A percentile compares a stretch with the other conserved stretches of the same genome.
phyloP scores from a whole-genome alignment of 2,888 invertebrate species.

The Phytoseiulus persimilis region DNA sequence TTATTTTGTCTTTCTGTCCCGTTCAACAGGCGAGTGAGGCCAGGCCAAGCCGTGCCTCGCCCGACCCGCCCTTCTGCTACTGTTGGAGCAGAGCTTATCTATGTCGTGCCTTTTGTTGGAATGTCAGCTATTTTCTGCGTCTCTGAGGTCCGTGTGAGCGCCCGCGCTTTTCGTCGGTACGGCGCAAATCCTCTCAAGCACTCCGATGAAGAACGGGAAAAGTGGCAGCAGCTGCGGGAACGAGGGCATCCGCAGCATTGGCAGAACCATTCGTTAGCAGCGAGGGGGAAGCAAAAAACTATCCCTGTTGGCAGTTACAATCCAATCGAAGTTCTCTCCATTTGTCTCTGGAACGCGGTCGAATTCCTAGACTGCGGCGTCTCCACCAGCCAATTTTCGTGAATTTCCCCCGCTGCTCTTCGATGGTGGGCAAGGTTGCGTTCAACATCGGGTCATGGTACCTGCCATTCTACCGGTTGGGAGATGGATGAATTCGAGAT shows the following conservation, averaged over 20 bases:
- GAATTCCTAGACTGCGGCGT: too few species aligned
- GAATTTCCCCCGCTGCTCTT: neutral
- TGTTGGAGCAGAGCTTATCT: neutral
- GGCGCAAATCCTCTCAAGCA: neutral
- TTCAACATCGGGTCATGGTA: neutral
- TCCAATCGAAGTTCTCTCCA: neutral
- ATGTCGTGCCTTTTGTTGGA: slow-evolving; percentile 5
- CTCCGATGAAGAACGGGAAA: neutral
- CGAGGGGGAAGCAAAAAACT: neutral
- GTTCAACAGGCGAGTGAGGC: neutral
- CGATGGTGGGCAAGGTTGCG: neutral
- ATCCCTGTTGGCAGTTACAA: neutral
- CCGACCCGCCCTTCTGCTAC: neutral
- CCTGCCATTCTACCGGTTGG: neutral
- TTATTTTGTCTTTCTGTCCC: neutral
- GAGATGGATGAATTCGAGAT: neutral
- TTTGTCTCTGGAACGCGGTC: neutral
- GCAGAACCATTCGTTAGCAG: neutral
- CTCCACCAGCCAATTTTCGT: neutral
- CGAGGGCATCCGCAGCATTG: neutral
- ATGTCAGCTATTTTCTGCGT: slow-evolving; percentile 5
- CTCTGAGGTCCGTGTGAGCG: neutral
- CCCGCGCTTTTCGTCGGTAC: neutral
- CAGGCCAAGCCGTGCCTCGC: neutral
- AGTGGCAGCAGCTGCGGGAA: neutral